These are phyloP conservation scores for Microplitis manilae DNA, from an alignment of 2,888 invertebrate genomes.

Conservation along the genomic window DNA sequence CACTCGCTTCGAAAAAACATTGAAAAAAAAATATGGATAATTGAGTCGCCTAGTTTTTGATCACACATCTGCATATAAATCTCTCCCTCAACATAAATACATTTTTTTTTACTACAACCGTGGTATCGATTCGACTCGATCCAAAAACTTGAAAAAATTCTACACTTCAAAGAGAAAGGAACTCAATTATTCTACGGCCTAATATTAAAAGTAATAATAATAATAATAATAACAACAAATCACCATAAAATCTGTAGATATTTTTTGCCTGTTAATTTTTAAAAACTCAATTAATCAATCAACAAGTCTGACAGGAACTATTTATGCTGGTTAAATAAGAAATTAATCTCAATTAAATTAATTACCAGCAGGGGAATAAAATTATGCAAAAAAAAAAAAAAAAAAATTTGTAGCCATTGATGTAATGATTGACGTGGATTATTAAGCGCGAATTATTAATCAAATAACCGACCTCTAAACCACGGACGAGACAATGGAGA, in stretches of 20 bases:
- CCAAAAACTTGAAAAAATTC: not conserved
- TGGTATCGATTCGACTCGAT: not conserved
- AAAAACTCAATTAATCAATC: slow-evolving; percentile 11
- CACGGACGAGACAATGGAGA: slow-evolving; percentile 29
- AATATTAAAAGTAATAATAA: not conserved
- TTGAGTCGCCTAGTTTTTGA: slow-evolving; percentile 41
- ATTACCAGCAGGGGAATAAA: not conserved
- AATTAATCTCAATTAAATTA: not conserved
- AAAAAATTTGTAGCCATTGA: slow-evolving; percentile 22
- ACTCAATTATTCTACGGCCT: not conserved
- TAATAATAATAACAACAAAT: not conserved
- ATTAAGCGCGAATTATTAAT: slow-evolving; percentile 37
- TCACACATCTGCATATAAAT: not conserved
- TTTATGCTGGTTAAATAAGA: not conserved
- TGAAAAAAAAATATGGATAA: slow-evolving; percentile 46
- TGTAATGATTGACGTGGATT: slow-evolving; percentile 22
- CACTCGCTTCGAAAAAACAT: slow-evolving; percentile 42
- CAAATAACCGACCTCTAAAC: slow-evolving; percentile 41
- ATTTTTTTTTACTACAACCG: not conserved
- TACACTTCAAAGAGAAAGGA: not conserved
- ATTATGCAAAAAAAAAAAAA: not conserved
- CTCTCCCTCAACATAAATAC: not conserved
- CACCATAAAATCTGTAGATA: not conserved
- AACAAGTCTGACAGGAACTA: not conserved
- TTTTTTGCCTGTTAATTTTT: too few relatives aligned